Percentiles rank a stretch among this genome's conserved stretches.
These are phyloP conservation scores for Arion vulgaris DNA, from an alignment of 1,140 invertebrate species.

Conservation along the genomic window DNA sequence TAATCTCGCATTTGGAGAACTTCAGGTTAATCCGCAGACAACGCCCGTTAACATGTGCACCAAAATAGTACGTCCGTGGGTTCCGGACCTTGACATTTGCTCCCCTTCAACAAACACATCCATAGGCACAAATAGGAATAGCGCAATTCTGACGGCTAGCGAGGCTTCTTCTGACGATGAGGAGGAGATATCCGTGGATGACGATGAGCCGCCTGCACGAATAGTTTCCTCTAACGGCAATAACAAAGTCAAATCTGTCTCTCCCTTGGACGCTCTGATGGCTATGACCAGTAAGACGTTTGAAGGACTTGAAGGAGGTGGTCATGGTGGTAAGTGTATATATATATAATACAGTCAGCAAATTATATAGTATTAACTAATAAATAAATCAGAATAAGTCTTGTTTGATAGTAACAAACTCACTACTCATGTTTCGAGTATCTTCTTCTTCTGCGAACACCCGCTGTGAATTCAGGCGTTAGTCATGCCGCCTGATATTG, in stretches of 20 bases:
- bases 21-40: background rate
- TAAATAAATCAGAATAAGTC: too few species aligned
- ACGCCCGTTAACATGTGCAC: slow-evolving; percentile 35
- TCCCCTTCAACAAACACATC: background rate
- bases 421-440: too few species aligned
- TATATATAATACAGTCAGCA: too few species aligned
- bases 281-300: slow-evolving; percentile 98
- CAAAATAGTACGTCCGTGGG: slow-evolving; percentile 91
- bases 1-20: background rate
- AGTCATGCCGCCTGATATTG: too few species aligned
- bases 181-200: slow-evolving; percentile 47
- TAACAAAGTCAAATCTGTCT: slow-evolving; percentile 71
- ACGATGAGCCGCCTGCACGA: slow-evolving; percentile 45
- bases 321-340: slow-evolving; percentile 59
- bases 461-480: too few species aligned
- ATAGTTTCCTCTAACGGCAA: background rate
- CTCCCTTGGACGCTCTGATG: slow-evolving; percentile 94
- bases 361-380: too few species aligned
- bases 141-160: slow-evolving; percentile 57
- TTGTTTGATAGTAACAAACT: too few species aligned
- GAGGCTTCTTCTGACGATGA: slow-evolving; percentile 61
- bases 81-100: slow-evolving; percentile 66
- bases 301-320: slow-evolving; percentile 87
- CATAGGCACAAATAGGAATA: background rate
- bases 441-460: too few species aligned